These are phyloP conservation scores for Argyresthia albistria DNA, from an alignment of 2,888 invertebrate species.

Conservation along the genomic window DNA sequence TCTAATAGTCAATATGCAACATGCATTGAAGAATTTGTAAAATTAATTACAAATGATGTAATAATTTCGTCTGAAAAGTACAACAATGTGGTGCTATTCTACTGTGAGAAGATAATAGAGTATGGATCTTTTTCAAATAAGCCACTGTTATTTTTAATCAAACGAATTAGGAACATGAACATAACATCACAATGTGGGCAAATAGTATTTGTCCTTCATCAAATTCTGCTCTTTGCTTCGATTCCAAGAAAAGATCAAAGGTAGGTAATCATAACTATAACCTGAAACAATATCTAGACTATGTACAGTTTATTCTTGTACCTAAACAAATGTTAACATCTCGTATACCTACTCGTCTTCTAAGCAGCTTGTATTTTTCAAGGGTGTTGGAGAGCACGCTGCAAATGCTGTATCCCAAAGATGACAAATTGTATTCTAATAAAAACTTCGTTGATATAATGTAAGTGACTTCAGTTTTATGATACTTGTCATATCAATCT, in stretches of 20 bases:
- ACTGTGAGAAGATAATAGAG: constrained; percentile 47
- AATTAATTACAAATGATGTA: constrained; percentile 36
- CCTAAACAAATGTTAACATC: no score
- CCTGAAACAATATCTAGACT: no score
- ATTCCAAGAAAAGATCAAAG: constrained; percentile 68
- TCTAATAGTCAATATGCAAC: constrained; percentile 49
- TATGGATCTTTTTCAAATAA: constrained; percentile 39
- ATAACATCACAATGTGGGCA: constrained; percentile 25
- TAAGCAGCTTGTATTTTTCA: background rate
- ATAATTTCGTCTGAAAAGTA: constrained; percentile 28
- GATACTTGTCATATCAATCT: no score
- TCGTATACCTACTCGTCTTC: background rate
- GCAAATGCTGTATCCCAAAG: constrained; percentile 10
- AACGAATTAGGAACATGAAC: constrained; percentile 22
- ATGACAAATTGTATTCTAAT: no score
- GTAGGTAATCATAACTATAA: constrained; percentile 23
- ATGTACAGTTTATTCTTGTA: no score
- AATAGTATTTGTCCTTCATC: constrained; percentile 46
- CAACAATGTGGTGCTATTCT: constrained; percentile 37
- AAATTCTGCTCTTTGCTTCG: constrained; percentile 59
- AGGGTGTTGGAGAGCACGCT: constrained; percentile 1
- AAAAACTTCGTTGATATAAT: no score
- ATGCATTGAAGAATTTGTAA: constrained; percentile 50
- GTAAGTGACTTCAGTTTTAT: background rate
- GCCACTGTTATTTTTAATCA: constrained; percentile 40